These are phyloP conservation scores for Carcinoscorpius rotundicauda DNA, from an alignment of 1,140 invertebrate species.

Conservation along the genomic window DNA sequence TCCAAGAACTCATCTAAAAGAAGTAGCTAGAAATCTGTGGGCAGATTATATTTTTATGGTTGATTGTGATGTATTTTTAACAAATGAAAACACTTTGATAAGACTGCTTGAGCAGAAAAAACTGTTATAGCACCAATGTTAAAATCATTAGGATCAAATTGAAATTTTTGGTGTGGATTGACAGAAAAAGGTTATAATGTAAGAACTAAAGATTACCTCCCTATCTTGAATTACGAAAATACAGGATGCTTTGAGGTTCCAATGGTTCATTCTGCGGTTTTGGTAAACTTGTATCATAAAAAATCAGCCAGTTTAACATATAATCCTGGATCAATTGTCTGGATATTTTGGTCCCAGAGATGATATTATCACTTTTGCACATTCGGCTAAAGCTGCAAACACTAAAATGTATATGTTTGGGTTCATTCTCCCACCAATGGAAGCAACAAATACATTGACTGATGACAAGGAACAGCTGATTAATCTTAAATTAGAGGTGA, in stretches of 20 bases:
- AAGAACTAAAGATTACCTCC: conserved; percentile 71
- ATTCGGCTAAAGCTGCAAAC: conserved; percentile 58
- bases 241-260: conserved; percentile 70
- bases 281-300: conserved; percentile 57
- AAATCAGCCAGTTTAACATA: conserved; percentile 62
- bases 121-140: conserved; percentile 63
- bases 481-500: conserved; percentile 60
- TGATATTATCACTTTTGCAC: conserved; percentile 89
- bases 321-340: conserved; percentile 43
- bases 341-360: conserved; percentile 58
- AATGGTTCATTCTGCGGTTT: conserved; percentile 80
- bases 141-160: conserved; percentile 71
- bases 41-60: conserved; percentile 76
- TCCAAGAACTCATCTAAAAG: conserved; percentile 2
- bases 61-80: conserved; percentile 77
- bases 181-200: conserved; percentile 65
- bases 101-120: conserved; percentile 44
- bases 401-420: conserved; percentile 64
- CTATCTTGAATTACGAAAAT: conserved; percentile 58
- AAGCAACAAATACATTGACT: conserved; percentile 47
- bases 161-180: conserved; percentile 95
- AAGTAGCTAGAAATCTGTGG: conserved; percentile 57
- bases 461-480: conserved; percentile 56
- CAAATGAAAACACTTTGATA: conserved; percentile 52
- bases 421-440: conserved; percentile 66